A percentile compares a stretch with the other conserved stretches of the same genome.
Conservation (phyloP, 1,140 invertebrate genomes). For the Alviniconcha marisindica region DNA sequence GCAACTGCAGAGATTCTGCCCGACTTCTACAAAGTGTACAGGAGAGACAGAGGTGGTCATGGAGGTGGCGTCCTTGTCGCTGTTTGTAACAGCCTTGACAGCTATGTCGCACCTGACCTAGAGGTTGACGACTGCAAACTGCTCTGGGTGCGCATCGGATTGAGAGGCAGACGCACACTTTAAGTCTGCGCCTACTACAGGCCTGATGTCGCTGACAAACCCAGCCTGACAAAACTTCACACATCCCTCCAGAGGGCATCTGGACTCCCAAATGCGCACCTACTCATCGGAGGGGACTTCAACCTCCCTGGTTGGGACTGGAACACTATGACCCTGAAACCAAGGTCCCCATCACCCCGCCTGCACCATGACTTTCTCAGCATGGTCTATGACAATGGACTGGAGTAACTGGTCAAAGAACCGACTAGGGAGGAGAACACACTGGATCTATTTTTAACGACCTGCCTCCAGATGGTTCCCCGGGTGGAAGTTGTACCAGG, state of each 20-base stretch:
- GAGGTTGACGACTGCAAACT: background rate
- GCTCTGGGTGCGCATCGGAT: background rate
- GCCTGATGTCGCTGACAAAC: background rate
- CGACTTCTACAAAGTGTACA: background rate
- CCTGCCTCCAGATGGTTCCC: background rate
- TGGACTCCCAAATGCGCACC: background rate
- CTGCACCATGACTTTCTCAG: background rate
- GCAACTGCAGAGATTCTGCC: background rate
- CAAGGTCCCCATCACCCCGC: background rate
- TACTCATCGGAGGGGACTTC: slow-evolving; percentile 2
- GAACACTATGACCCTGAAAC: background rate
- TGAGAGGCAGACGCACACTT: background rate
- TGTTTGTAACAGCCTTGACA: background rate
- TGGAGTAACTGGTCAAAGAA: background rate
- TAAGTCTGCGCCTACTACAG: slow-evolving; percentile 4
- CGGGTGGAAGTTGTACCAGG: background rate
- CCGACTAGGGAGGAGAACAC: background rate
- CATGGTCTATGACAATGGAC: slow-evolving; percentile 1
- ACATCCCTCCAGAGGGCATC: background rate
- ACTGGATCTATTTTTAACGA: background rate
- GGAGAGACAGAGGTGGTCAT: background rate
- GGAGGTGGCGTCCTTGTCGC: background rate
- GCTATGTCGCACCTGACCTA: background rate
- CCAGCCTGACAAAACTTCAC: background rate
- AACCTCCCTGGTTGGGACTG: background rate